These are phyloP conservation scores for Cerceris ruficornis DNA, from an alignment of 2,888 invertebrate genomes.

Conservation along the genomic window DNA sequence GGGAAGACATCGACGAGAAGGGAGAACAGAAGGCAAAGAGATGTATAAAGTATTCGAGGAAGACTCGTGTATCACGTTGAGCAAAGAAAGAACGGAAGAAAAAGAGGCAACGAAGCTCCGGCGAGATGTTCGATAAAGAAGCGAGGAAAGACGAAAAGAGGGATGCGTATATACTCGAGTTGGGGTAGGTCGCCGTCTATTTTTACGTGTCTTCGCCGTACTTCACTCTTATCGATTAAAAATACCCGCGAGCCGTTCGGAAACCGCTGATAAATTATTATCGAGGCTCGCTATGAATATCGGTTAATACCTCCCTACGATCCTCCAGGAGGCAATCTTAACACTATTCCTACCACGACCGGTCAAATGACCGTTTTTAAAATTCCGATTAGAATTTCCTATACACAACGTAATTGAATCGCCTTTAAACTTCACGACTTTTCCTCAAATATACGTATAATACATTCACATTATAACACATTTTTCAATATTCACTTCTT, in stretches of 20 bases:
- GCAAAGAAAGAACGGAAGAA: constrained; percentile 5
- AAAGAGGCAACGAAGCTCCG: constrained; percentile 27
- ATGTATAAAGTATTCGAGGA: constrained; percentile 47
- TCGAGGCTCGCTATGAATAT: constrained; percentile 22
- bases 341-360: no score
- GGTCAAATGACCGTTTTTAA: no score
- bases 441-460: no score
- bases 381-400: no score
- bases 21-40: background rate
- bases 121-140: constrained; percentile 39
- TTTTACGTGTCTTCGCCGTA: constrained; percentile 56
- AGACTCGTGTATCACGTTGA: constrained; percentile 15
- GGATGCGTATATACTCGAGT: constrained; percentile 30
- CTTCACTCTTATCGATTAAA: constrained; percentile 51
- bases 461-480: no score
- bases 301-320: constrained; percentile 3
- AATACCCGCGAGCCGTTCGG: constrained; percentile 26
- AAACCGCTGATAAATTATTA: constrained; percentile 39
- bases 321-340: no score
- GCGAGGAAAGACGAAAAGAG: constrained; percentile 1
- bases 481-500: no score
- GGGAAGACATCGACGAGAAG: constrained; percentile 15
- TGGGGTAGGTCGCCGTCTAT: constrained; percentile 65
- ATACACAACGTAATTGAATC: no score
- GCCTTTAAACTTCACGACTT: no score